A percentile compares a stretch with the other conserved stretches of the same genome.
phyloP scores from a whole-genome alignment of 2,113 vertebrate genomes.

The Oenanthe oenanthe region DNA sequence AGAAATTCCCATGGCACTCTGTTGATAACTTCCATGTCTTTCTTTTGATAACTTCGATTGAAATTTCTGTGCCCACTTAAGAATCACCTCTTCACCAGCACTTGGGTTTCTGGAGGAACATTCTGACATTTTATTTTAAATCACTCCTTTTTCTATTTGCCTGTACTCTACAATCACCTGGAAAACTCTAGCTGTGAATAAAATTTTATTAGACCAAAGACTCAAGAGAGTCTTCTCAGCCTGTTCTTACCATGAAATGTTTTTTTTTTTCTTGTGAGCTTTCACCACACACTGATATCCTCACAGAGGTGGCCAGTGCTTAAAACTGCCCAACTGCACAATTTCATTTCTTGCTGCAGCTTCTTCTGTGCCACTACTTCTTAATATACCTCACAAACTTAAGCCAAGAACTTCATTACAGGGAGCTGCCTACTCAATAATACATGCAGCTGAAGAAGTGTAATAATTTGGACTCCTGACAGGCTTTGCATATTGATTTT shows the following conservation, averaged over 20 bases:
- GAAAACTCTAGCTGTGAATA: not conserved
- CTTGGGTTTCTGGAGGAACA: not conserved
- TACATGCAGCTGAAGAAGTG: slow-evolving; percentile 26
- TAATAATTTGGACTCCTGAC: slow-evolving; percentile 50
- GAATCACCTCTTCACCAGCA: not conserved
- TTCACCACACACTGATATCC: not conserved
- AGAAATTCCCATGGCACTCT: not conserved
- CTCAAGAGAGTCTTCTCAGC: not conserved
- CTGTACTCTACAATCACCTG: not conserved
- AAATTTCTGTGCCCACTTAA: not conserved
- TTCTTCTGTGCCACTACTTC: not conserved
- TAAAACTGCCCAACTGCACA: not conserved
- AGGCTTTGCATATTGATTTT: slow-evolving; percentile 57
- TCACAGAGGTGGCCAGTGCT: not conserved
- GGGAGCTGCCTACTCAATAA: slow-evolving; percentile 44
- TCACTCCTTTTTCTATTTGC: not conserved
- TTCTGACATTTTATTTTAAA: not conserved
- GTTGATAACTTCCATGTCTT: not conserved
- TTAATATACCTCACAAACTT: slow-evolving; percentile 37
- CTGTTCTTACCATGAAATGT: not conserved
- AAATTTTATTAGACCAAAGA: not conserved
- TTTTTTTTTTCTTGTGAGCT: not conserved
- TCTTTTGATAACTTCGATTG: not conserved
- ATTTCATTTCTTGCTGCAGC: not conserved
- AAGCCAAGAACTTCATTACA: slow-evolving; percentile 60